Evolutionary conservation across 2,888 invertebrate genomes (phyloP).

Genomic region (Agonum fuliginosum): DNA sequence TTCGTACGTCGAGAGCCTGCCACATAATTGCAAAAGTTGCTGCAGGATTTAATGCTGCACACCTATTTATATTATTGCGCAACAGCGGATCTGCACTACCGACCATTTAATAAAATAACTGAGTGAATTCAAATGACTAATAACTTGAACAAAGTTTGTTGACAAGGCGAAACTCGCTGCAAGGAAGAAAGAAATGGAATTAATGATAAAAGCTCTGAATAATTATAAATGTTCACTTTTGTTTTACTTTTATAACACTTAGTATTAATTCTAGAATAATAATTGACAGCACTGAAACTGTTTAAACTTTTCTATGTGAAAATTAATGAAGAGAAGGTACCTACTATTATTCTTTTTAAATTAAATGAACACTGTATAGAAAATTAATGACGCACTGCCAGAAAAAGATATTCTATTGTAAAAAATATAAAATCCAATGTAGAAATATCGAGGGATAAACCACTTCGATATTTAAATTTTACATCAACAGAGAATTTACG

Average conservation of each 20-base stretch:
- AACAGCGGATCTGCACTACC: conserved; percentile 13
- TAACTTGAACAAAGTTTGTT: conserved; percentile 14
- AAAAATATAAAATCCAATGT: not conserved
- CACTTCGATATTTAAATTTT: too few species aligned
- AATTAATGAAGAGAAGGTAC: not conserved
- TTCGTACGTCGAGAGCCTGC: not conserved
- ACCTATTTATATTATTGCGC: conserved; percentile 41
- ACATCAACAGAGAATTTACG: too few species aligned
- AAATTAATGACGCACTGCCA: too few species aligned
- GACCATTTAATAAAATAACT: conserved; percentile 39
- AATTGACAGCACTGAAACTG: not conserved
- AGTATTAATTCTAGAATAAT: not conserved
- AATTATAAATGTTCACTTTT: conserved; percentile 8
- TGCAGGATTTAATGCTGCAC: conserved; percentile 24
- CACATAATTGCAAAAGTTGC: conserved; percentile 44
- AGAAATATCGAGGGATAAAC: too few species aligned
- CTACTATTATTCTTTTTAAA: not conserved
- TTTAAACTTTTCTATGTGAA: not conserved
- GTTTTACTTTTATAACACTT: not conserved
- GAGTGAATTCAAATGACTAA: conserved; percentile 28
- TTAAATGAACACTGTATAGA: too few species aligned
- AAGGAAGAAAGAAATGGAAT: conserved; percentile 23
- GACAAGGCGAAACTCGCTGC: not conserved
- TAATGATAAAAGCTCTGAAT: conserved; percentile 17
- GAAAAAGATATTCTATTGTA: not conserved